Base-by-base conservation (phyloP, 2,113 vertebrate genomes). In the Brachirus orientalis region DNA sequence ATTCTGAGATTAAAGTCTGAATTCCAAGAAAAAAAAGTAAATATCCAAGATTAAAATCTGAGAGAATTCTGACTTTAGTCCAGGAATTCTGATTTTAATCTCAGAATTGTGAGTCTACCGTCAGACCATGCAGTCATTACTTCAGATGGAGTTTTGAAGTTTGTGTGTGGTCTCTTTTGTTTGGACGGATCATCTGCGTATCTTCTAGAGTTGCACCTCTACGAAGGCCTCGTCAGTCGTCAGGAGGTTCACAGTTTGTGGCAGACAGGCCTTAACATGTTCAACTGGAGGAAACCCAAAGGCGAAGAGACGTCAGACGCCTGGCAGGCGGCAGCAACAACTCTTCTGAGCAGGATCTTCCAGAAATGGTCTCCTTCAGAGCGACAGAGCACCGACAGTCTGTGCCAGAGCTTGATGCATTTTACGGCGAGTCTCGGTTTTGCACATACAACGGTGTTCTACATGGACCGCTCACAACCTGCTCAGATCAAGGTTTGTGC, bases 201-300 rank as follows among this genome's bases (percentile, higher is more conserved):
- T 19, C 58, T 0, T 72, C 0, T 28, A 93, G 92, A 92, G 58
- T 0, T 92, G 0, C 90, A 92, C 33, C 56, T 90, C 9, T 92
- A 91, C 28, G 92, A 92, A 60, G 88, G 77, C 20, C 6, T 79
- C 64, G 84, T 93, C 12, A 0, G 36, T 33, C 19, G 10, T 1
- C 0, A 7, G 0, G 64, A 73, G 0, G 9, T 0, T 9, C 17
- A 10, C 1, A 7, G 44, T 4, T 0, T 58, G 0, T 1, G 5
- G 0, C 0, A 0, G 7, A 17, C 18, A 2, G 0, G 67, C 3
- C 36, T 70, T 11, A 1, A 59, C 0, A 6, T 18, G 0, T 0
- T 75, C 0, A 8, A 59, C 2, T 44, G 0, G 12, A 12, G 12
- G 0, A 73, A 0, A 18, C 0, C 63, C 4, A 75, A 28, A 0